A percentile compares a stretch with the other conserved stretches of the same genome.
Evolutionary conservation across 2,113 vertebrate species (phyloP).

Genomic region (Oplegnathus fasciatus): DNA sequence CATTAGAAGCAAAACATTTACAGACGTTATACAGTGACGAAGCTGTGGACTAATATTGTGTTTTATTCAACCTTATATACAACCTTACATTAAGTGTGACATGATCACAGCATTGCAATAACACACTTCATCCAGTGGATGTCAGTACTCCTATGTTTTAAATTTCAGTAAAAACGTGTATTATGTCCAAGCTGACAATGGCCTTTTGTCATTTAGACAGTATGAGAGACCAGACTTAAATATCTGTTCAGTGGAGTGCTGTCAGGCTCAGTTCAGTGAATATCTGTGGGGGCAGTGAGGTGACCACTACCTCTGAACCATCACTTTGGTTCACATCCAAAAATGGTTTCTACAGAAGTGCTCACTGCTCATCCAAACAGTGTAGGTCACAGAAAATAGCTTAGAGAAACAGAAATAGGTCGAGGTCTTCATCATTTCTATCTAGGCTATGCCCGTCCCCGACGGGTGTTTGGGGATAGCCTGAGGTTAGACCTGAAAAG

Average conservation of each 20-base stretch:
- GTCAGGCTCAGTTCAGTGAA: background rate
- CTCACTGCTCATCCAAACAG: slow-evolving; percentile 34
- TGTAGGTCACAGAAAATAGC: slow-evolving; percentile 43
- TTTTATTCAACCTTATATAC: no score
- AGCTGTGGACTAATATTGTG: background rate
- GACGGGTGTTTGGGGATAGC: slow-evolving; percentile 62
- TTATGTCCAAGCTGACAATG: background rate
- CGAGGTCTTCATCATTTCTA: slow-evolving; percentile 46
- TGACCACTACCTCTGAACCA: background rate
- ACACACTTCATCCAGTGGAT: slow-evolving; percentile 21
- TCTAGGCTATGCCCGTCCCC: slow-evolving; percentile 59
- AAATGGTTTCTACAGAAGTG: slow-evolving; percentile 2
- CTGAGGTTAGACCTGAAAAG: slow-evolving; percentile 62
- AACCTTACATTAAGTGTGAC: background rate
- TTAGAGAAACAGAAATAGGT: slow-evolving; percentile 57
- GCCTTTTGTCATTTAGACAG: background rate
- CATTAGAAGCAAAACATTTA: background rate
- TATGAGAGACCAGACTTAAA: background rate
- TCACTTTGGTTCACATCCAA: slow-evolving; percentile 5
- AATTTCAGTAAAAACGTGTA: background rate
- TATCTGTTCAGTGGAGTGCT: background rate
- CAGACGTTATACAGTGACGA: background rate
- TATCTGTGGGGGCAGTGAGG: background rate
- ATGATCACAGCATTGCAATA: background rate
- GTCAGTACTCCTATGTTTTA: slow-evolving; percentile 17